phyloP scores from a whole-genome alignment of 2,888 invertebrate genomes.

The Drepanosiphum platanoidis region DNA sequence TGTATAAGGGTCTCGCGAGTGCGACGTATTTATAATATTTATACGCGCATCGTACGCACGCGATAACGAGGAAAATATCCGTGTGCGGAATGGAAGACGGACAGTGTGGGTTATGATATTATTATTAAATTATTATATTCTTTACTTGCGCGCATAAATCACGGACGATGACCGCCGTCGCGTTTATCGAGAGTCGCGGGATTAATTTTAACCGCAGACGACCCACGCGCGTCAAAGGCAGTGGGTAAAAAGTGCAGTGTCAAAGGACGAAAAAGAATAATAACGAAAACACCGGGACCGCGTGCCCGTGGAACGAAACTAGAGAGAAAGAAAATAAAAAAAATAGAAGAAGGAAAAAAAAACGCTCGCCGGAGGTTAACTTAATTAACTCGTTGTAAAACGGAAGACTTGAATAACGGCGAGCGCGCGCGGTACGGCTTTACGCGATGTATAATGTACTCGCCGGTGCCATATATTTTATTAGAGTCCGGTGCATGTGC shows the following conservation, averaged over 20 bases:
- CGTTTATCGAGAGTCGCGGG: not conserved
- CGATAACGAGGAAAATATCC: not conserved
- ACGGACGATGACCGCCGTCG: not conserved
- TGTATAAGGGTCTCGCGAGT: too few species aligned
- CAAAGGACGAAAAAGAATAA: not conserved
- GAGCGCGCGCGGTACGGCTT: conserved; percentile 8
- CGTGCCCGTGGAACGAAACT: not conserved
- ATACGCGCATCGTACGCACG: not conserved
- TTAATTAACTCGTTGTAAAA: conserved; percentile 20
- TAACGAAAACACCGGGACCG: not conserved
- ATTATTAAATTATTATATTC: not conserved
- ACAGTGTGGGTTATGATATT: not conserved
- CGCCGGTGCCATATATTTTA: conserved; percentile 7
- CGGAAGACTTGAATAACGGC: not conserved
- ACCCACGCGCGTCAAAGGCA: not conserved
- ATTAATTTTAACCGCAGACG: conserved; percentile 32
- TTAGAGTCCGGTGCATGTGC: not conserved
- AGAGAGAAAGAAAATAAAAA: not conserved
- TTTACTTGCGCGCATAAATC: conserved; percentile 21
- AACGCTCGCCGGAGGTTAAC: not conserved
- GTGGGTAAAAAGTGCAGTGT: not conserved
- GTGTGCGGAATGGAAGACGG: not conserved
- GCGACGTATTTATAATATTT: not conserved
- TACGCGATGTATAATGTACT: not conserved
- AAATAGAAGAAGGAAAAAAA: not conserved